Evolutionary conservation across 2,113 vertebrate species (phyloP), one percentile per base, ranked within the genome.

Genomic region (Chaetodon auriga): DNA sequence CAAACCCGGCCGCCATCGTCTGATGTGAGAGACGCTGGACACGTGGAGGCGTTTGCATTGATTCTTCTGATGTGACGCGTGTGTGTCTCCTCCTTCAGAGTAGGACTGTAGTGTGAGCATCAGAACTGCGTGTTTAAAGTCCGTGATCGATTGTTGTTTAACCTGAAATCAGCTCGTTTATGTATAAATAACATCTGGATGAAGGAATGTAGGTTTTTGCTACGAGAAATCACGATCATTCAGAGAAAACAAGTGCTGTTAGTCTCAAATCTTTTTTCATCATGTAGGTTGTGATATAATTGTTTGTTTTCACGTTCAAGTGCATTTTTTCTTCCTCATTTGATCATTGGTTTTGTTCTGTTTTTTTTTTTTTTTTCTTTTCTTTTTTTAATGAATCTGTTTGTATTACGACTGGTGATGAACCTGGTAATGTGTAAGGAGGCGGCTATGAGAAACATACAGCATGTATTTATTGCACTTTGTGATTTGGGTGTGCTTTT

Each of bases 381-480:
- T 65, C 68, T 66, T 76, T 79, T 68, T 76, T 65, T 68, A 38
- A 81, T 83, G 73, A 89, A 84, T 92, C 80, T 83, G 78, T 90
- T 82, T 89, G 85, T 90, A 64, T 90, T 82, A 80, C 70, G 82
- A 64, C 80, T 86, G 86, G 82, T 77, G 81, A 85, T 75, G 81
- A 91, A 85, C 81, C 82, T 35, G 87, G 70, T 82, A 53, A 71
- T 75, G 89, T 80, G 82, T 89, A 76, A 74, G 77, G 77, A 80
- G 80, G 76, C 48, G 82, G 81, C 79, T 83, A 66, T 35, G 61
- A 89, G 45, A 92, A 89, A 90, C 82, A 69, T 74, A 71, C 93
- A 90, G 91, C 92, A 87, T 94, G 90, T 95, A 95, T 96, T 95
- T 95, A 95, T 95, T 95, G 95, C 95, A 95, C 95, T 95, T 95